These are phyloP conservation scores for Dipodomys stephensi DNA, from an alignment of 2,113 vertebrate genomes.

Conservation along the genomic window DNA sequence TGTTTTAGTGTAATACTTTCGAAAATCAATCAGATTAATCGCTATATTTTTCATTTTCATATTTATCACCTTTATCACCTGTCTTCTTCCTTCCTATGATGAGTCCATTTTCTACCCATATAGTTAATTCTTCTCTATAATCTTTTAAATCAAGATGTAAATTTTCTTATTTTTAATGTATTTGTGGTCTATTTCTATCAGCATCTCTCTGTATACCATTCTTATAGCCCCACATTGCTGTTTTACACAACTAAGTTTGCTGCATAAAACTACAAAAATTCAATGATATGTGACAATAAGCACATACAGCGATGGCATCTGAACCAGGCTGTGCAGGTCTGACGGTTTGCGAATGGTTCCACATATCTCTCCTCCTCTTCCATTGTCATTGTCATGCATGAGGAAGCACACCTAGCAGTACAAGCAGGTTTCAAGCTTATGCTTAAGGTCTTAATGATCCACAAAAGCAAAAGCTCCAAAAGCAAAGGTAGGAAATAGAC, in stretches of 20 bases:
- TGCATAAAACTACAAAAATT: not conserved
- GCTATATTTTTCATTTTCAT: not conserved
- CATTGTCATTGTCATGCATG: not conserved
- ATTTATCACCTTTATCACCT: not conserved
- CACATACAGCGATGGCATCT: not conserved
- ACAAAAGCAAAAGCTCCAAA: not conserved
- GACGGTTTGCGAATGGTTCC: not conserved
- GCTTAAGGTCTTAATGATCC: not conserved
- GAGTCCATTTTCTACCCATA: not conserved
- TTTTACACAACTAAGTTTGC: not conserved
- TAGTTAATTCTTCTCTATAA: not conserved
- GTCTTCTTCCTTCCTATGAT: not conserved
- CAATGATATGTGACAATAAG: not conserved
- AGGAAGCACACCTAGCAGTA: too few relatives aligned
- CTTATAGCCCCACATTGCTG: not conserved
- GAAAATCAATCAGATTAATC: not conserved
- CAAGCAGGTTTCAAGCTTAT: too few relatives aligned
- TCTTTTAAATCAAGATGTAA: not conserved
- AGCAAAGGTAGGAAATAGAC: not conserved
- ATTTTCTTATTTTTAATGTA: slow-evolving; percentile 1
- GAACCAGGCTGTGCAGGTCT: not conserved
- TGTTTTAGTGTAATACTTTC: not conserved
- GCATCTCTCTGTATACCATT: not conserved
- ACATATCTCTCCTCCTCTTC: not conserved
- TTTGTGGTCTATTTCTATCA: not conserved